Percentiles rank a stretch among this genome's conserved stretches.
phyloP scores from a whole-genome alignment of 92 coral and sea anemone genomes.

The Plumapathes pennacea region DNA sequence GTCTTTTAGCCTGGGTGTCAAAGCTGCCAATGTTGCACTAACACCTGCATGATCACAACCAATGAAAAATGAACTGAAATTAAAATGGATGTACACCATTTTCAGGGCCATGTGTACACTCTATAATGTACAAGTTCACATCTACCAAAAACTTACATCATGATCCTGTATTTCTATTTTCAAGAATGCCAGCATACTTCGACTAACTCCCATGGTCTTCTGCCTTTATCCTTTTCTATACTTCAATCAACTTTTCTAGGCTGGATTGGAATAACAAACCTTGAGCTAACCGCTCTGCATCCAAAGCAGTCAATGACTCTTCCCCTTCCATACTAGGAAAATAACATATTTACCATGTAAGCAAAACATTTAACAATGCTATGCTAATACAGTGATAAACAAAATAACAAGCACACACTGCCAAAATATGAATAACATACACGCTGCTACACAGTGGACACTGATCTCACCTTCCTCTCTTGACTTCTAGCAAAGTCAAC shows the following conservation, averaged over 20 bases:
- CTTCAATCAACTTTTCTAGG: too few relatives aligned
- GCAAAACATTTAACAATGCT: neutral
- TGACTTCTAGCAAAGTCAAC: constrained; percentile 87
- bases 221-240: too few relatives aligned
- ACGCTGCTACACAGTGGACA: neutral
- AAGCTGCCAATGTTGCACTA: constrained; percentile 94
- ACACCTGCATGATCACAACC: constrained; percentile 91
- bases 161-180: too few relatives aligned
- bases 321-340: constrained; percentile 62
- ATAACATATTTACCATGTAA: neutral
- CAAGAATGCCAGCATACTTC: too few relatives aligned
- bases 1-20: constrained; percentile 87
- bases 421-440: neutral
- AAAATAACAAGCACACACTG: neutral
- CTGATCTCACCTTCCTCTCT: constrained; percentile 71
- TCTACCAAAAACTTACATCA: too few relatives aligned
- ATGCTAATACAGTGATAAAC: neutral
- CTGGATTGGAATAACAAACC: too few relatives aligned
- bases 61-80: neutral
- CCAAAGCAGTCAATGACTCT: constrained; percentile 96
- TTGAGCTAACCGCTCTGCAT: constrained; percentile 95
- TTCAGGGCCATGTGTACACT: too few relatives aligned
- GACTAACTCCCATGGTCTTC: too few relatives aligned
- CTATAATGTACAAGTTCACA: too few relatives aligned
- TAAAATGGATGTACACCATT: too few relatives aligned